Percentiles rank a stretch among this genome's conserved stretches.
Conservation (phyloP, 2,113 vertebrate genomes). For the Bostrychus sinensis region DNA sequence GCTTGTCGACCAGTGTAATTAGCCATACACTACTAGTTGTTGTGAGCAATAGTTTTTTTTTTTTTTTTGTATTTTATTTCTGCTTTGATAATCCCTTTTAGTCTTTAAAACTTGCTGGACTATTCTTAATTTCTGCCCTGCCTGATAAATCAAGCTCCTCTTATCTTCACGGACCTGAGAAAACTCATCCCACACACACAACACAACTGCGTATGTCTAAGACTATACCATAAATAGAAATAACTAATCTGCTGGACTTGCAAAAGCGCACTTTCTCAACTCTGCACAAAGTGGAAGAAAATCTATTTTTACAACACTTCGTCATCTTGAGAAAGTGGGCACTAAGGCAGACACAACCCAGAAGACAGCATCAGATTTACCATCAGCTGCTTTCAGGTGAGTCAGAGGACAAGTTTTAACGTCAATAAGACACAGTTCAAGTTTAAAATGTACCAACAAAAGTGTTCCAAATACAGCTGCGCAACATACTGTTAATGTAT, state of each 20-base stretch:
- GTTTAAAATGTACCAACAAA: not conserved
- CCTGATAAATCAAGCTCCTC: not conserved
- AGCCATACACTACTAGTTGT: too few species aligned
- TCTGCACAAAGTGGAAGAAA: conserved; percentile 8
- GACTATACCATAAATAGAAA: not conserved
- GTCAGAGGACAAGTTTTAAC: not conserved
- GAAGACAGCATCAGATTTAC: not conserved
- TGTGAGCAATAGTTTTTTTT: too few species aligned
- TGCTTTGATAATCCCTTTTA: not conserved
- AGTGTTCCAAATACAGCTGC: too few species aligned
- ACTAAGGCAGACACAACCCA: not conserved
- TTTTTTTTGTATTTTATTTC: not conserved
- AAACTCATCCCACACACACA: not conserved
- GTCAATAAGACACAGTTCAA: not conserved
- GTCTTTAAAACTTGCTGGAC: not conserved
- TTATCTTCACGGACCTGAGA: not conserved
- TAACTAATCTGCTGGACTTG: not conserved
- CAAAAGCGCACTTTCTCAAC: not conserved
- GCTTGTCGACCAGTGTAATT: too few species aligned
- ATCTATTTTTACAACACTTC: conserved; percentile 19
- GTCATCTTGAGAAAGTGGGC: not conserved
- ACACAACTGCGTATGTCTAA: not conserved
- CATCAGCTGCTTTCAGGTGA: not conserved
- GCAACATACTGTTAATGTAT: too few species aligned
- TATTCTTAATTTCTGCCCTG: not conserved